Conservation (phyloP, 2,888 invertebrate genomes). For the Tipula helvola region DNA sequence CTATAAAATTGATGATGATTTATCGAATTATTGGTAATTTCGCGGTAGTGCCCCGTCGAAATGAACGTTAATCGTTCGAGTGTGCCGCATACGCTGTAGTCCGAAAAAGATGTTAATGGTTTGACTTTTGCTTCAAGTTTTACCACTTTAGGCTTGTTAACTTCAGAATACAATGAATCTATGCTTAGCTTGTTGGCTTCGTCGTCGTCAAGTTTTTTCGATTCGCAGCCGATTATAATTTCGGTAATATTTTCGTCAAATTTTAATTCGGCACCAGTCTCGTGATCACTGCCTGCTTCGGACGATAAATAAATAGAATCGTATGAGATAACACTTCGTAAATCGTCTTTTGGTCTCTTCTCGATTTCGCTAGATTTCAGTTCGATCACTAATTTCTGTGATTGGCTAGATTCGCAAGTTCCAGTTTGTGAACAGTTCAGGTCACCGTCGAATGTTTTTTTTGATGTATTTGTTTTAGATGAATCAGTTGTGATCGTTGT, state of each 20-base stretch:
- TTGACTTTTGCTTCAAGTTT: slow-evolving; percentile 31
- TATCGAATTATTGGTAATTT: slow-evolving; percentile 5
- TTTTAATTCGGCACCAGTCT: slow-evolving; percentile 16
- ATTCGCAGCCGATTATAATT: background rate
- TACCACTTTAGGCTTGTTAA: slow-evolving; percentile 43
- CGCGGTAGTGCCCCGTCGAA: slow-evolving; percentile 16
- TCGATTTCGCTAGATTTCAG: background rate
- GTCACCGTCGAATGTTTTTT: background rate
- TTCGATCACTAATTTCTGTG: slow-evolving; percentile 6
- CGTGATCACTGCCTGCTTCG: slow-evolving; percentile 25
- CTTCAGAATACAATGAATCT: slow-evolving; percentile 23
- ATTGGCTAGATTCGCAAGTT: background rate
- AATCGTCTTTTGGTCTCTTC: background rate
- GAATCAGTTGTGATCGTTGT: slow-evolving; percentile 8
- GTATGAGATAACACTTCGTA: slow-evolving; percentile 27
- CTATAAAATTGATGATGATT: slow-evolving; percentile 51
- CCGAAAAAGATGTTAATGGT: slow-evolving; percentile 26
- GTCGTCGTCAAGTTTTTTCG: slow-evolving; percentile 12
- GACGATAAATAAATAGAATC: slow-evolving; percentile 36
- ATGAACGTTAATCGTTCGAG: slow-evolving; percentile 21
- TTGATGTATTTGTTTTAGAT: background rate
- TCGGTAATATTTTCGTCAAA: background rate
- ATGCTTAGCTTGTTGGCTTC: slow-evolving; percentile 11
- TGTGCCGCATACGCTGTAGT: slow-evolving; percentile 20
- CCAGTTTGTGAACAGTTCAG: background rate